Evolutionary conservation across 2,888 invertebrate genomes (phyloP), one percentile per base, ranked within the genome.

Genomic region (Psylliodes chrysocephalus): DNA sequence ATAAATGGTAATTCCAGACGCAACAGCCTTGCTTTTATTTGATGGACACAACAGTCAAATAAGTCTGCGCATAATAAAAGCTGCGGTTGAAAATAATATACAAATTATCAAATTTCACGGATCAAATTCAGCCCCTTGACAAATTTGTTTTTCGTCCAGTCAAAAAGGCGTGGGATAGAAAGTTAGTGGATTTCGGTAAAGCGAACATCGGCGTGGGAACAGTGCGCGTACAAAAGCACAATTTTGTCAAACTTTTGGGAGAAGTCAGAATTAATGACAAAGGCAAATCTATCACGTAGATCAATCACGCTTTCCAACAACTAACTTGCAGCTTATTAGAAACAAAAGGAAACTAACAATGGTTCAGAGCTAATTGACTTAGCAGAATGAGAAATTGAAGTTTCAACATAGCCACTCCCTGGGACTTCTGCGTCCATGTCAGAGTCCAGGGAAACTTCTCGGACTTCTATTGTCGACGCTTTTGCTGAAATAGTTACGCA

Each of bases 41-140:
- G 64, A 71, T 49, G 69, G 65, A 10, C 68, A 71, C 42, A 10
- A 10, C 2, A 67, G 65, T 18, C 70, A 69, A 47, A 51, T 64
- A 8, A 70, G 70, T 35, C 28, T 67, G 5, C 30, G 63, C 12
- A 67, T 71, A 18, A 47, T 68, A 25, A 53, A 71, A 60, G 60
- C 35, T 22, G 66, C 61, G 15, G 1, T 68, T 6, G 22, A 57
- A 22, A 44, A 56, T 18, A 44, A 44, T 8, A 47, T 47, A 10
- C 8, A 6, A 14, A 30, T 53, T 17, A 7, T 60, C 1, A 53
- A 53, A 51, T 64, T 71, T 30, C 71, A 44, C 44, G 1, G 44
- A 44, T 18, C 1, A 18, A 44, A 44, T 44, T 8, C 72, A 70
- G 25, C 71, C 69, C 10, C 42, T 69, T 19, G 66, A 68, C 40